Percentiles rank a stretch among this genome's conserved stretches.
These are phyloP conservation scores for Psophia crepitans DNA, from an alignment of 2,113 vertebrate species.

Conservation along the genomic window DNA sequence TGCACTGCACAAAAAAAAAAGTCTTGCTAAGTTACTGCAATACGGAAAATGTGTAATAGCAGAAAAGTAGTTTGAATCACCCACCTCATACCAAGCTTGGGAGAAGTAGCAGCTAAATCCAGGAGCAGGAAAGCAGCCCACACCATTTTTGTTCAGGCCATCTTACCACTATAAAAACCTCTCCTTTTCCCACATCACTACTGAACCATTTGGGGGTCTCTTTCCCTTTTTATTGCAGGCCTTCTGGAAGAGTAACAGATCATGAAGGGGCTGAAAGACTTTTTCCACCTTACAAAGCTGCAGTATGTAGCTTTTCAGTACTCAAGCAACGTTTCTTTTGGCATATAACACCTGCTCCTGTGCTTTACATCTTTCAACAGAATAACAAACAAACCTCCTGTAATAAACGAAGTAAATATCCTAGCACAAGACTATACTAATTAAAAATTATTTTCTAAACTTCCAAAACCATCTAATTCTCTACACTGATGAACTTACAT, in stretches of 20 bases:
- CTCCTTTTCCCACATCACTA: neutral
- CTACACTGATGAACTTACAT: neutral
- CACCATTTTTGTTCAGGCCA: neutral
- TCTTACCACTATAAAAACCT: neutral
- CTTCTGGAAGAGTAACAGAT: neutral
- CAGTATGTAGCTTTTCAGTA: neutral
- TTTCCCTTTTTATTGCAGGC: neutral
- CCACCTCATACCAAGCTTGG: neutral
- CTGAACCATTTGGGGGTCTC: neutral
- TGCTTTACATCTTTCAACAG: neutral
- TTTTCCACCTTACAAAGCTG: neutral
- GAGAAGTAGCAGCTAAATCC: neutral
- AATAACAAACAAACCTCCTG: neutral
- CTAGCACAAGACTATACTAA: neutral
- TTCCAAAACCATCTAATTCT: neutral
- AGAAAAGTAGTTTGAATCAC: neutral
- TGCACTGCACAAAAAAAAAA: neutral
- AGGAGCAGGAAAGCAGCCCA: neutral
- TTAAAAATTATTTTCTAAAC: neutral
- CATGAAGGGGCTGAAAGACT: neutral
- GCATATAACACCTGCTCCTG: neutral
- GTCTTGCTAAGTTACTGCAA: neutral
- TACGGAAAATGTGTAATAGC: neutral
- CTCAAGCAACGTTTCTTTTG: neutral
- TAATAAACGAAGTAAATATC: neutral